Base-by-base conservation (phyloP, 2,888 invertebrate genomes). In the Chrysodeixis includens region DNA sequence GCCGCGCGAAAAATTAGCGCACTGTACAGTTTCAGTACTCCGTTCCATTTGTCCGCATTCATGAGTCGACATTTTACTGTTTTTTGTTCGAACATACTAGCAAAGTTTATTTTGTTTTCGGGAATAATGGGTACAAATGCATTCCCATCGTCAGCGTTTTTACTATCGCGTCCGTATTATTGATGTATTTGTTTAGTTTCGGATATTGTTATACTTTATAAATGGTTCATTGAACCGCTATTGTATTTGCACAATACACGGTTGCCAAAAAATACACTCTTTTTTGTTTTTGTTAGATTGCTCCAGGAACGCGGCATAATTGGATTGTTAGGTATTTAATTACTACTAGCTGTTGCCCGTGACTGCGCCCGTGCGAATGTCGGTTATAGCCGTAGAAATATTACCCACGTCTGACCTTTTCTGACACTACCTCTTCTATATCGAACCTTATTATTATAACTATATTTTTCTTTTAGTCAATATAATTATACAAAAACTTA, bases 1-100 rank as follows among this genome's bases (percentile, higher is more conserved):
- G 72, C 76, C 65, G 74, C 69, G 74, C 74, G 75, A 83, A 85
- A 86, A 85, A 83, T 85, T 84, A 83, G 77, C 79, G 74, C 75
- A 68, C 76, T 64, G 76, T 74, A 71, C 74, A 73, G 75, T 82
- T 85, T 83, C 72, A 79, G 70, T 63, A 66, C 71, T 73, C 35
- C 26, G 52, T 76, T 66, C 52, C 53, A 81, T 81, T 73, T 67
- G 71, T 62, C 14, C 67, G 69, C 73, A 73, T 77, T 67, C 67
- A 71, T 71, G 73, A 82, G 62, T 73, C 68, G 68, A 59, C 71
- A 67, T 83, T 82, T 75, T 62, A 66, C 62, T 26, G 57, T 56
- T 67, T 75, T 82, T 83, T 74, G 64, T 69, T 67, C 65, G 51
- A 56, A 60, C 61, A 72, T 68, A 65, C 18, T 9, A 35, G 35